Evolutionary conservation across 2,888 invertebrate genomes (phyloP).

Genomic region (Caenorhabditis uteleia): DNA sequence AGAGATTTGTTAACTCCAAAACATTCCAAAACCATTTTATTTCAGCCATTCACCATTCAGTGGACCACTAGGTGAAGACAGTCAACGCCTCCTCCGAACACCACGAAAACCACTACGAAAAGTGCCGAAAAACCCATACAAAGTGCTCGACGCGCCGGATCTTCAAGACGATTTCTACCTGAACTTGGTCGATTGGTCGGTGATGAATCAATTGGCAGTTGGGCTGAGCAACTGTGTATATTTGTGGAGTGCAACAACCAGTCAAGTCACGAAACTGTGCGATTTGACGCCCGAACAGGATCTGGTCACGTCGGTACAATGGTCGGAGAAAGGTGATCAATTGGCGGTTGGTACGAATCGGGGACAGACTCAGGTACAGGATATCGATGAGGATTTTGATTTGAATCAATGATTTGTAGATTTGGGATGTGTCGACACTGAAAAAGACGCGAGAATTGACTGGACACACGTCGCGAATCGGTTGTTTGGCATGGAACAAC

Average conservation of each 20-base stretch:
- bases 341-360: constrained; percentile 90
- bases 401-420: constrained; percentile 79
- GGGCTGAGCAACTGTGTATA: constrained; percentile 97
- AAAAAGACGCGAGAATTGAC: constrained; percentile 78
- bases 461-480: constrained; percentile 65
- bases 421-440: constrained; percentile 94
- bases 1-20: too few species aligned
- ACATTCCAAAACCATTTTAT: too few species aligned
- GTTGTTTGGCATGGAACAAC: constrained; percentile 70
- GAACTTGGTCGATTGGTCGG: constrained; percentile 98
- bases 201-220: constrained; percentile 96
- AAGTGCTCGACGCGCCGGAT: constrained; percentile 91
- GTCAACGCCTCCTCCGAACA: constrained; percentile 89
- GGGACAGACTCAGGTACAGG: constrained; percentile 57
- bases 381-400: background rate
- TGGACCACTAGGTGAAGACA: constrained; percentile 94
- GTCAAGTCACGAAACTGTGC: constrained; percentile 92
- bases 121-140: constrained; percentile 97
- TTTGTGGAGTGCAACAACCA: constrained; percentile 97
- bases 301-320: constrained; percentile 95
- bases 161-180: constrained; percentile 98
- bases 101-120: constrained; percentile 97
- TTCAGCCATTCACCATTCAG: constrained; percentile 31
- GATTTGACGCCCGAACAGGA: constrained; percentile 87
- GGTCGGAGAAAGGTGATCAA: constrained; percentile 95